These are phyloP conservation scores for Nymphalis polychloros DNA, from an alignment of 2,888 invertebrate species.

Conservation along the genomic window DNA sequence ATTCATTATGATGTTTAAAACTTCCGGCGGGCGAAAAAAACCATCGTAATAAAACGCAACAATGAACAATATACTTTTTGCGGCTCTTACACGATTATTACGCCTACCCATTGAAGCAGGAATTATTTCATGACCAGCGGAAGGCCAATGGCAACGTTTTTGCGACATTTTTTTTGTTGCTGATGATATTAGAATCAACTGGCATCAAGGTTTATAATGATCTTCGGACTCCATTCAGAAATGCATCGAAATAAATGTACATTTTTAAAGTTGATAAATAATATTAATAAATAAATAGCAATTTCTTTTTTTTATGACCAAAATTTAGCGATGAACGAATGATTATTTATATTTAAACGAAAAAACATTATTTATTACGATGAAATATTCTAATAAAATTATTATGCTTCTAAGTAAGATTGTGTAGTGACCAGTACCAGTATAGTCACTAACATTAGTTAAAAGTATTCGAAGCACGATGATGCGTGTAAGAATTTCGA, in stretches of 20 bases:
- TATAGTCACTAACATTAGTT: not conserved
- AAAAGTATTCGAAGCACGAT: not conserved
- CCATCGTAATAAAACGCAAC: not conserved
- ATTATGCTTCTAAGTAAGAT: no score
- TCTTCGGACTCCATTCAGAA: no score
- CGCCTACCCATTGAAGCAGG: constrained; percentile 26
- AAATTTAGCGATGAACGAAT: no score
- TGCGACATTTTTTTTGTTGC: constrained; percentile 1
- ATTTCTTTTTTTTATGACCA: no score
- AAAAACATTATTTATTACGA: no score
- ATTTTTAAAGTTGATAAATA: no score
- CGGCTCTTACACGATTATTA: constrained; percentile 5
- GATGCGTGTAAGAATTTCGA: constrained; percentile 5
- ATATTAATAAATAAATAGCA: no score
- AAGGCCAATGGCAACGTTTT: constrained; percentile 26
- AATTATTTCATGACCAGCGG: constrained; percentile 22
- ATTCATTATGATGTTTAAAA: not conserved
- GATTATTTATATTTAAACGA: no score
- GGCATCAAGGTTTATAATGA: not conserved
- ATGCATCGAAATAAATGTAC: no score
- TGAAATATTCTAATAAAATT: no score
- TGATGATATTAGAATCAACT: not conserved
- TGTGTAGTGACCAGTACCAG: no score
- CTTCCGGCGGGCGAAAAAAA: constrained; percentile 16
- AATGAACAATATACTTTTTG: constrained; percentile 13